A percentile compares a stretch with the other conserved stretches of the same genome.
These are phyloP conservation scores for Limosa lapponica DNA, from an alignment of 2,797 vertebrate species.

Conservation along the genomic window DNA sequence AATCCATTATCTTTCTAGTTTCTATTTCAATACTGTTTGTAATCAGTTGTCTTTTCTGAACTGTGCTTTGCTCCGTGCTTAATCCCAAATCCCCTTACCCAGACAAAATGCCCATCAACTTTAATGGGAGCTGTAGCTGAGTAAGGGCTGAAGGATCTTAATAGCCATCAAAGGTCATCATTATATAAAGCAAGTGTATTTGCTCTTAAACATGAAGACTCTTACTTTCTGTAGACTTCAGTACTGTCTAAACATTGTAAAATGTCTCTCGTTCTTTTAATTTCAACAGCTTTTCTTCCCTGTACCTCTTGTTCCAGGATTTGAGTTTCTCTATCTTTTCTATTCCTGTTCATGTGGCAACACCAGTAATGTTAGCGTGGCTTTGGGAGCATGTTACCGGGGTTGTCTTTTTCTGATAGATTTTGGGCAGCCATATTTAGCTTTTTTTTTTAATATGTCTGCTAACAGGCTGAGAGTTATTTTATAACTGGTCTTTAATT, in stretches of 20 bases:
- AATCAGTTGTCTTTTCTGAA: conserved; percentile 37
- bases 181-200: background rate
- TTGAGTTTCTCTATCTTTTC: conserved; percentile 9
- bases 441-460: background rate
- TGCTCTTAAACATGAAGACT: background rate
- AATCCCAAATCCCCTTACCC: conserved; percentile 54
- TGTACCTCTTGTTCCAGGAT: background rate
- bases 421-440: background rate
- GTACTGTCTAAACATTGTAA: background rate
- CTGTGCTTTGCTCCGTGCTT: background rate
- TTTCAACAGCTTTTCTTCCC: background rate
- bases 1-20: conserved; percentile 34
- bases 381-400: background rate
- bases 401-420: background rate
- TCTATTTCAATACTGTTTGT: conserved; percentile 37
- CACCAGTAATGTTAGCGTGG: background rate
- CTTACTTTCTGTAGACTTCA: background rate
- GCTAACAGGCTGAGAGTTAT: background rate
- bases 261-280: background rate
- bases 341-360: background rate
- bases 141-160: conserved; percentile 35
- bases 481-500: background rate
- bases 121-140: conserved; percentile 42
- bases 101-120: conserved; percentile 53
- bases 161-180: conserved; percentile 29